Conservation (phyloP, 2,888 invertebrate genomes). For the Oscheius sp. region DNA sequence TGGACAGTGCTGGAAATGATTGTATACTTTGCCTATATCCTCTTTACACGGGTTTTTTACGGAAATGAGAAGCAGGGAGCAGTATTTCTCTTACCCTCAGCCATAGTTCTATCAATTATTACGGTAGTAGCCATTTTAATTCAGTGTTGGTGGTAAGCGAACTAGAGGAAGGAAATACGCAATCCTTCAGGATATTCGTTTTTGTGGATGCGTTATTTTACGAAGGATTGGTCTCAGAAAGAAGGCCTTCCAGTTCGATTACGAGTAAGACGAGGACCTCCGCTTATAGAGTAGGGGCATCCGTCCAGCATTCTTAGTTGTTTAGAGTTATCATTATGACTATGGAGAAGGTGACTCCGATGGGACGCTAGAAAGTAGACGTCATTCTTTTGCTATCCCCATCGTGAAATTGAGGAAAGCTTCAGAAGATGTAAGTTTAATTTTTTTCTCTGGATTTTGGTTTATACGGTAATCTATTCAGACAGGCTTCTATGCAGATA, state of each 20-base stretch:
- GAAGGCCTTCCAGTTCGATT: conserved; percentile 27
- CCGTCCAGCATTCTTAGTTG: not conserved
- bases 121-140: conserved; percentile 38
- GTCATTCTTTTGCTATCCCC: conserved; percentile 38
- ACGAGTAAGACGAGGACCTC: conserved; percentile 4
- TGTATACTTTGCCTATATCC: conserved; percentile 35
- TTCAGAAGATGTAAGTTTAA: conserved; percentile 30
- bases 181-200: conserved; percentile 47
- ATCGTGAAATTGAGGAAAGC: conserved; percentile 37
- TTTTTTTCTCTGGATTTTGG: not conserved
- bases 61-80: not conserved
- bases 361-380: conserved; percentile 31
- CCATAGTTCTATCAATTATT: conserved; percentile 36
- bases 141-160: conserved; percentile 52
- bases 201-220: conserved; percentile 55
- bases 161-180: not conserved
- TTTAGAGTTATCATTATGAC: conserved; percentile 15
- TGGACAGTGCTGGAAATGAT: conserved; percentile 49
- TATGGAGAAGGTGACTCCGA: conserved; percentile 33
- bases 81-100: conserved; percentile 43
- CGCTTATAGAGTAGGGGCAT: conserved; percentile 1
- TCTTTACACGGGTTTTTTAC: conserved; percentile 34
- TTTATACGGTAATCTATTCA: not conserved
- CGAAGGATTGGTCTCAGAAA: conserved; percentile 14
- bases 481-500: not conserved